Percentiles rank a stretch among this genome's conserved stretches.
Evolutionary conservation across 1,140 invertebrate genomes (phyloP).

Genomic region (Micrasema longulum): DNA sequence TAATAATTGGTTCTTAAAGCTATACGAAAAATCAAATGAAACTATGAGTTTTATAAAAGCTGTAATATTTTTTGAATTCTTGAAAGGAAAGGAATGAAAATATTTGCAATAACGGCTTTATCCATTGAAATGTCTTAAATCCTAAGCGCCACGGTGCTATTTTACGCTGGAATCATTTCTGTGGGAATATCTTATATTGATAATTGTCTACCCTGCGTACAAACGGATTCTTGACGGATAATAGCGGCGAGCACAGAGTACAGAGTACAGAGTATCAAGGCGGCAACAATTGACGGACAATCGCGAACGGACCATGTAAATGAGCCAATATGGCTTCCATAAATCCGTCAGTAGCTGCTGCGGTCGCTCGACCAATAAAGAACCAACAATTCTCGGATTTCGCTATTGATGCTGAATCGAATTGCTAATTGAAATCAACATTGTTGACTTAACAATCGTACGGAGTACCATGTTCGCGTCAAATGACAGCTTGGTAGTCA

Average conservation of each 20-base stretch:
- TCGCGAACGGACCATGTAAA: constrained; percentile 34
- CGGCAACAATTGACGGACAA: constrained; percentile 43
- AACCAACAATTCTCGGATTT: constrained; percentile 31
- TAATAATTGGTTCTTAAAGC: no score
- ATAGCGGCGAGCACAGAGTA: constrained; percentile 22
- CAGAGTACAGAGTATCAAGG: constrained; percentile 15
- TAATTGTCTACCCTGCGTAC: constrained; percentile 1
- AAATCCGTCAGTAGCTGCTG: constrained; percentile 28
- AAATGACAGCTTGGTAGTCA: neutral
- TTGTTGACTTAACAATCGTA: constrained; percentile 23
- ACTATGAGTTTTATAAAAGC: neutral
- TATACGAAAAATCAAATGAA: no score
- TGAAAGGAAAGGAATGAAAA: no score
- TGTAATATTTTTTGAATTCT: no score
- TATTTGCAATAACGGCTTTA: no score
- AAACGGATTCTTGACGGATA: constrained; percentile 26
- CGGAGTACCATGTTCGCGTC: neutral
- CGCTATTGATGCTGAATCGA: constrained; percentile 39
- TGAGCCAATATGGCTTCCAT: constrained; percentile 36
- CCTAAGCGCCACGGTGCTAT: neutral
- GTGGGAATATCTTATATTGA: neutral
- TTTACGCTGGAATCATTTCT: no score
- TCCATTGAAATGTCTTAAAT: neutral
- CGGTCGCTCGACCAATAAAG: constrained; percentile 26
- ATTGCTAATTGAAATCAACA: constrained; percentile 39